These are phyloP conservation scores for Urechis unicinctus DNA, from an alignment of 2,888 invertebrate species.

Conservation along the genomic window DNA sequence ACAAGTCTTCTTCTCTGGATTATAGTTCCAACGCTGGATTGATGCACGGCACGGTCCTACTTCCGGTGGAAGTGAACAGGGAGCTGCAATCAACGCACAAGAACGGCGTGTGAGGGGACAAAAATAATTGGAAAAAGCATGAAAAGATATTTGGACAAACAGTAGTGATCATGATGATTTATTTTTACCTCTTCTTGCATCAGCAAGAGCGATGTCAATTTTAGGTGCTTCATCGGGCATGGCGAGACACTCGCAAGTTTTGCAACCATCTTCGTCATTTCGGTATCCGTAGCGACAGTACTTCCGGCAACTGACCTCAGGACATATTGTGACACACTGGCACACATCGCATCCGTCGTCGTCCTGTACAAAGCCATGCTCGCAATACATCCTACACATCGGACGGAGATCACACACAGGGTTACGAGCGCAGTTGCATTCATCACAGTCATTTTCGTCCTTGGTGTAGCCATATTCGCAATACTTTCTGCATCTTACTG, in stretches of 20 bases:
- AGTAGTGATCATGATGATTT: neutral
- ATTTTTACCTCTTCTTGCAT: neutral
- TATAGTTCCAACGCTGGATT: conserved; percentile 11
- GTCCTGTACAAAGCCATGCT: conserved; percentile 8
- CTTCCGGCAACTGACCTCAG: conserved; percentile 1
- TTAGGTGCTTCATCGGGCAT: neutral
- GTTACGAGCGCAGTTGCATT: conserved; percentile 1
- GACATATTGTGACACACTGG: conserved; percentile 6
- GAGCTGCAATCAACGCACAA: conserved; percentile 1
- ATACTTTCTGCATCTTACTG: conserved; percentile 1
- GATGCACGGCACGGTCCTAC: conserved; percentile 11
- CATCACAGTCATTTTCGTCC: conserved; percentile 6
- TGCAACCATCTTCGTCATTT: conserved; percentile 4
- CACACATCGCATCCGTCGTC: conserved; percentile 9
- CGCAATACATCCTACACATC: conserved; percentile 3
- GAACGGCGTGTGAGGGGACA: too few relatives aligned
- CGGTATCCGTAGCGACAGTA: conserved; percentile 8
- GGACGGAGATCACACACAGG: neutral
- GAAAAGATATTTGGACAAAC: too few relatives aligned
- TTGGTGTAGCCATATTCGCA: conserved; percentile 6
- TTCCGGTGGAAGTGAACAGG: conserved; percentile 9
- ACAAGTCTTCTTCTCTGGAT: conserved; percentile 4
- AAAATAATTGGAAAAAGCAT: too few relatives aligned
- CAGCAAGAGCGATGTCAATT: neutral
- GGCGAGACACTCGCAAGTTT: conserved; percentile 6